These are phyloP conservation scores for Cydia fagiglandana DNA, from an alignment of 1,140 invertebrate species.

Conservation along the genomic window DNA sequence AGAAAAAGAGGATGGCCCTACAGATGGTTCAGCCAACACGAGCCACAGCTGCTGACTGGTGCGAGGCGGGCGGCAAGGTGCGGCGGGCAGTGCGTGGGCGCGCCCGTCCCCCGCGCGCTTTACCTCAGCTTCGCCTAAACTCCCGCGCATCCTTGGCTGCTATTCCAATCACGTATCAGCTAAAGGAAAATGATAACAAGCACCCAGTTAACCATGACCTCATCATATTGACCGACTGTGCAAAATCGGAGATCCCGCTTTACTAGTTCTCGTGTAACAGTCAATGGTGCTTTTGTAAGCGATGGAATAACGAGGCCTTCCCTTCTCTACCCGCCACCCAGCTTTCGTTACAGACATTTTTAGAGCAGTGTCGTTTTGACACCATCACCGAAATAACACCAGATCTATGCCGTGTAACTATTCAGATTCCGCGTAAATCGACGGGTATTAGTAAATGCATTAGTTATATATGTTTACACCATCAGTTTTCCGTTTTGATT, in stretches of 20 bases:
- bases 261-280: background rate
- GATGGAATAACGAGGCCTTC: background rate
- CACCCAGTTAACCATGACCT: background rate
- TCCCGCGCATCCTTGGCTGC: constrained; percentile 33
- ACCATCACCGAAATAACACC: constrained; percentile 75
- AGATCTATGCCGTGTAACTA: constrained; percentile 51
- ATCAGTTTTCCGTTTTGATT: background rate
- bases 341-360: constrained; percentile 65
- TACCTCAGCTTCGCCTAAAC: constrained; percentile 35
- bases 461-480: constrained; percentile 27
- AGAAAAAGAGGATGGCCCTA: constrained; percentile 75
- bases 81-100: constrained; percentile 70
- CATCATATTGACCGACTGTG: background rate
- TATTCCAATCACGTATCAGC: background rate
- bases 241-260: background rate
- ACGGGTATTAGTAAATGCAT: constrained; percentile 36
- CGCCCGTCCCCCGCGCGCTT: constrained; percentile 45
- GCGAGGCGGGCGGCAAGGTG: constrained; percentile 70
- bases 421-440: constrained; percentile 55
- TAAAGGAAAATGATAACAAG: background rate
- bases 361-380: constrained; percentile 76
- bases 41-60: constrained; percentile 77
- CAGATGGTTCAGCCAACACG: constrained; percentile 78
- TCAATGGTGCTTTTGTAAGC: background rate
- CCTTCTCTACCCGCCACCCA: constrained; percentile 34